phyloP scores from a whole-genome alignment of 2,113 vertebrate species.

The Tachysurus vachellii region DNA sequence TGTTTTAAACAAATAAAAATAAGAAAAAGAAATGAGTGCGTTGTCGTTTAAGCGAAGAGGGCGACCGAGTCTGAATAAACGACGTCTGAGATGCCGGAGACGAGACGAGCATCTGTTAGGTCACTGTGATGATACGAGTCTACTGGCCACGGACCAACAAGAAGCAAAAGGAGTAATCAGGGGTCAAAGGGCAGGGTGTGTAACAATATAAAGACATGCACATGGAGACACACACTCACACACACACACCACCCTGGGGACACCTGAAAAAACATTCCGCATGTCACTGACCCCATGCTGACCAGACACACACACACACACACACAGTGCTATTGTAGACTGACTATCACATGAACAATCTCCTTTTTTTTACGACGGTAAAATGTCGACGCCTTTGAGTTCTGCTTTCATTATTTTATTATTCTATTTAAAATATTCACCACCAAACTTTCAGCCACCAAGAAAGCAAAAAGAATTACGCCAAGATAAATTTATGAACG shows the following conservation, averaged over 20 bases:
- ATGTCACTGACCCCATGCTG: neutral
- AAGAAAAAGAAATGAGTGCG: neutral
- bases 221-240: constrained; percentile 12
- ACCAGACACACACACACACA: neutral
- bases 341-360: neutral
- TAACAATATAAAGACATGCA: constrained; percentile 15
- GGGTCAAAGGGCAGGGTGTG: constrained; percentile 9
- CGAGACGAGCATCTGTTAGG: constrained; percentile 23
- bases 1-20: neutral
- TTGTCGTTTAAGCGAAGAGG: neutral
- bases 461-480: neutral
- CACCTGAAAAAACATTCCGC: constrained; percentile 20
- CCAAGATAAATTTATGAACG: neutral
- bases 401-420: too few relatives aligned
- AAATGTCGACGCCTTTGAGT: too few relatives aligned
- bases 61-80: neutral
- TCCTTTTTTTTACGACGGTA: too few relatives aligned
- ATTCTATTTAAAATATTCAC: neutral
- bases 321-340: neutral
- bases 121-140: neutral
- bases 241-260: neutral
- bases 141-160: neutral
- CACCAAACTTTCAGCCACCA: neutral
- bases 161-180: constrained; percentile 16
- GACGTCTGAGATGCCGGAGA: neutral